phyloP scores from a whole-genome alignment of 2,113 vertebrate genomes.

The Dipodomys ordii region DNA sequence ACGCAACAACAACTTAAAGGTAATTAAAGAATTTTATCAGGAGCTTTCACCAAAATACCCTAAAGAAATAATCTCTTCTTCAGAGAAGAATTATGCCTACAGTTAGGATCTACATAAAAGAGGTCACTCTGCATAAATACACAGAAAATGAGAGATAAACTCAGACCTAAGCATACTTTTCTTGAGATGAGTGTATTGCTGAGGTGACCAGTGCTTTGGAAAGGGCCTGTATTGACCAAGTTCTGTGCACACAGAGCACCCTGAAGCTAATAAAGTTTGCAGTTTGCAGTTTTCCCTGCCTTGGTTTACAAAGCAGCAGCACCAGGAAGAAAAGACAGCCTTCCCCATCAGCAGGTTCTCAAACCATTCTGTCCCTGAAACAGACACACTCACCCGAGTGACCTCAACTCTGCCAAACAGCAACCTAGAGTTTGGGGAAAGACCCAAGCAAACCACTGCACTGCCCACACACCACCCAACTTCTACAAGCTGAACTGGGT shows the following conservation, averaged over 20 bases:
- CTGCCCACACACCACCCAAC: background rate
- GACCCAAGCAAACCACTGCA: background rate
- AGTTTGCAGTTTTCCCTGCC: too few relatives aligned
- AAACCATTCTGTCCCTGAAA: background rate
- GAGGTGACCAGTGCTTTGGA: background rate
- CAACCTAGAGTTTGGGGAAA: background rate
- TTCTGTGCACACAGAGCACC: background rate
- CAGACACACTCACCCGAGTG: too few relatives aligned
- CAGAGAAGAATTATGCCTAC: background rate
- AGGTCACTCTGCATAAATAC: background rate
- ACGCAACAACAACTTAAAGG: background rate
- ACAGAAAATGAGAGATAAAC: background rate
- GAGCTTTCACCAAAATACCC: background rate
- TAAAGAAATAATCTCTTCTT: background rate
- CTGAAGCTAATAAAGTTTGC: too few relatives aligned
- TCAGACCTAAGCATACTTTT: background rate
- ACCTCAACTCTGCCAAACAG: background rate
- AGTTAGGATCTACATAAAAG: background rate
- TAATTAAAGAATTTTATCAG: constrained; percentile 1
- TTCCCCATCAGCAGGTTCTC: too few relatives aligned
- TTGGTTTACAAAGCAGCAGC: background rate
- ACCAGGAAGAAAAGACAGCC: background rate
- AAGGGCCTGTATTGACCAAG: background rate
- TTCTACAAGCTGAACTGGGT: background rate
- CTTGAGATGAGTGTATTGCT: background rate